Base-by-base conservation (phyloP, 2,797 vertebrate genomes). In the Chrosomus eos region DNA sequence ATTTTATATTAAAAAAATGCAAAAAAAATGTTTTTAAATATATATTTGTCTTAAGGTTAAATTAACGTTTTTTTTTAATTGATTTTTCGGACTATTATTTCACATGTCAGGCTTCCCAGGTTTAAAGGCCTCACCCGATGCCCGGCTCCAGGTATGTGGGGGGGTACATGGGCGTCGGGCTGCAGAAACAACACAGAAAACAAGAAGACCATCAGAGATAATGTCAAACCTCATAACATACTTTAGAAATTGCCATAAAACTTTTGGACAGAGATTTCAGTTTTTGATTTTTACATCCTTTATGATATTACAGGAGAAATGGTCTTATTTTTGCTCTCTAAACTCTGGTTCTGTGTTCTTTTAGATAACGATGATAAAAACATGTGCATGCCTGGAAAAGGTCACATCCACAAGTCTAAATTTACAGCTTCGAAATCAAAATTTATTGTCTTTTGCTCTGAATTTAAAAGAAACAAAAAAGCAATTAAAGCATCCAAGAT, bases 91-190 rank as follows among this genome's bases (percentile, higher is more conserved):
- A 26, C 23, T 60, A 60, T 60, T 5, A 45, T 45, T 45, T 11
- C 43, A 1, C 13, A 43, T 8, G 51, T 53, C 51, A 60, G 11
- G 5, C 11, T 14, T 13, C 3, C n/a, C 58, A 2, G 11, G n/a
- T 45, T 10, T 45, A 14, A 45, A 45, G 45, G 10, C 4, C 45
- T 51, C 93, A 99, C 98, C 98, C 98, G 55, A 99, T 99, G 92
- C 98, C 98, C 85, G 98, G 97, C 92, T 99, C 98, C 97, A 99
- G 95, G 93, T 99, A 99, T 13, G 98, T 98, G 1, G 98, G 98
- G 80, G 98, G 98, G 93, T 99, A 99, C 98, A 99, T 99, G 91
- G 98, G 97, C 94, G 98, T 99, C 85, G 98, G 98, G 94, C 98
- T 99, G 92, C 70, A 40, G 83, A 62, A 85, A 62, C 45, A 84